Evolutionary conservation across 2,113 vertebrate species (phyloP).

Genomic region (Galbula dea): DNA sequence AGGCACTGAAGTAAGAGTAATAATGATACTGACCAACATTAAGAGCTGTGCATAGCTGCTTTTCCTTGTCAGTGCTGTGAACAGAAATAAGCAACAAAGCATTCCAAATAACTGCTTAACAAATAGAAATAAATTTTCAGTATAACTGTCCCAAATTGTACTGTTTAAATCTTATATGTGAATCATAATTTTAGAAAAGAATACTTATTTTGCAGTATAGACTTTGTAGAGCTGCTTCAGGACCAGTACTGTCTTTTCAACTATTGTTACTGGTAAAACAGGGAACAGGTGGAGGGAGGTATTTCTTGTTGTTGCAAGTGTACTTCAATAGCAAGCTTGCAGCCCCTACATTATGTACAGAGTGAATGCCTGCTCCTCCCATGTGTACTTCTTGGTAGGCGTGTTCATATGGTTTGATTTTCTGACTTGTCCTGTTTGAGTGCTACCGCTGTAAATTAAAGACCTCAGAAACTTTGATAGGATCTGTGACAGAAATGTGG

Average conservation of each 20-base stretch:
- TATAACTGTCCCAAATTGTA: neutral
- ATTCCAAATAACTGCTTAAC: neutral
- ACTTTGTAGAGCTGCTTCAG: neutral
- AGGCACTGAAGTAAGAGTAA: too few species aligned
- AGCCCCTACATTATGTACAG: rapidly evolving
- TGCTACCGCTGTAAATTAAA: neutral
- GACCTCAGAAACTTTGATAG: neutral
- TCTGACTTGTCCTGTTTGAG: neutral
- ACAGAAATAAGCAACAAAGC: neutral
- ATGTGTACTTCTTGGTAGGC: rapidly evolving
- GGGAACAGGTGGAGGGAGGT: neutral
- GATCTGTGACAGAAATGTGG: too few species aligned
- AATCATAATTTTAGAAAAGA: neutral
- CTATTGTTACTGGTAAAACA: neutral
- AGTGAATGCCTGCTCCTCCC: neutral
- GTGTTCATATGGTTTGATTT: neutral
- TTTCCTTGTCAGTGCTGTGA: neutral
- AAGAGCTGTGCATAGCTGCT: neutral
- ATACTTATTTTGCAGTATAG: neutral
- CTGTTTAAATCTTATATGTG: neutral
- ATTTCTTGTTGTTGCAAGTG: neutral
- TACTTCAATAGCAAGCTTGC: neutral
- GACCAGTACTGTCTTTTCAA: neutral
- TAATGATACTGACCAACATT: neutral
- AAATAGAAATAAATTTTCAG: neutral